Conservation (phyloP, 2,113 vertebrate species). For the Heterochromis multidens region DNA sequence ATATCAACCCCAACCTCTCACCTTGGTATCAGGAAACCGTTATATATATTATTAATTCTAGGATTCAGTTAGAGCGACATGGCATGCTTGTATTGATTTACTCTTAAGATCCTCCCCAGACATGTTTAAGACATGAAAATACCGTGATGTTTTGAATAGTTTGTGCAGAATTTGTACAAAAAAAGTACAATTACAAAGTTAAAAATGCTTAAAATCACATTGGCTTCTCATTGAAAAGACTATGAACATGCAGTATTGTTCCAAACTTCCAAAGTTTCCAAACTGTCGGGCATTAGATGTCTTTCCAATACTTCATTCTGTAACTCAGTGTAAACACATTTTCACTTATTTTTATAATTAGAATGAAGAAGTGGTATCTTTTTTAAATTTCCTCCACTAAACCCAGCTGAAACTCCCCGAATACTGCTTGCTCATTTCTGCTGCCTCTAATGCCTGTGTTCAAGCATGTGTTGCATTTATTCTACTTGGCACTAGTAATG, state of each 20-base stretch:
- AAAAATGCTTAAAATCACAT: not conserved
- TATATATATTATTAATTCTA: not conserved
- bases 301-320: not conserved
- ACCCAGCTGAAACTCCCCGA: not conserved
- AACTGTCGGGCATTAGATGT: fast-evolving
- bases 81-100: not conserved
- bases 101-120: not conserved
- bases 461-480: constrained; percentile 18
- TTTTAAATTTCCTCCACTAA: not conserved
- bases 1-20: not conserved
- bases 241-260: not conserved
- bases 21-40: not conserved
- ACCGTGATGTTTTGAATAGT: no score
- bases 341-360: not conserved
- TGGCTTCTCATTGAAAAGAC: not conserved
- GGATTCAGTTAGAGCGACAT: not conserved
- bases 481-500: constrained; percentile 13
- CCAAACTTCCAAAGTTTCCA: not conserved
- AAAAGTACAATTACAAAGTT: not conserved
- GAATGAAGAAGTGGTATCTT: not conserved
- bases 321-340: not conserved
- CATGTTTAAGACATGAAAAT: not conserved
- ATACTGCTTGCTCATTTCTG: not conserved
- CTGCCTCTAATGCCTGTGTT: not conserved
- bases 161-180: not conserved